phyloP scores from a whole-genome alignment of 2,797 vertebrate species.

The Podarcis lilfordi region DNA sequence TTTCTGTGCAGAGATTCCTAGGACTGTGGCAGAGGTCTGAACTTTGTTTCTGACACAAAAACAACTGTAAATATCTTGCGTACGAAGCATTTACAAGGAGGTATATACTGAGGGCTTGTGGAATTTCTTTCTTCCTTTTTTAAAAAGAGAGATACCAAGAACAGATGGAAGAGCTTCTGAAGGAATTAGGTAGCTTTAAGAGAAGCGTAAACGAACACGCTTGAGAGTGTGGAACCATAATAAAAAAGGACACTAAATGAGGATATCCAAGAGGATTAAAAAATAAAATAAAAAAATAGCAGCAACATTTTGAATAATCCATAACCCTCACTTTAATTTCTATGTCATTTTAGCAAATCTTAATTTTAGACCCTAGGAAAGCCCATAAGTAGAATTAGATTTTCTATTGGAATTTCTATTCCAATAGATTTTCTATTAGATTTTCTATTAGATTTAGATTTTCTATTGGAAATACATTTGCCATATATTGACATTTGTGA shows the following conservation, averaged over 20 bases:
- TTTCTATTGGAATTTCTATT: neutral
- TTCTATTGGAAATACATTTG: neutral
- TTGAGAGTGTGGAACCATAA: neutral
- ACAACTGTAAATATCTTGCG: neutral
- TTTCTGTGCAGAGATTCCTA: neutral
- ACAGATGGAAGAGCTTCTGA: neutral
- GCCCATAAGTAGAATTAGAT: neutral
- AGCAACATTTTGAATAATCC: neutral
- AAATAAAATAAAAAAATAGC: neutral
- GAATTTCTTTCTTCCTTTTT: neutral
- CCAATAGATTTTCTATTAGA: neutral
- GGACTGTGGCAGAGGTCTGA: neutral
- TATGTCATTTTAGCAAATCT: neutral
- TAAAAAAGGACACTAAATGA: neutral
- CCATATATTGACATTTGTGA: neutral
- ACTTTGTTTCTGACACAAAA: rapidly evolving
- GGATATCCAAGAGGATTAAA: neutral
- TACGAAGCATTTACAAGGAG: neutral
- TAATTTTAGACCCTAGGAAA: neutral
- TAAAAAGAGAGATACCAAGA: neutral
- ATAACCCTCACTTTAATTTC: neutral
- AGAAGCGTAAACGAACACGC: neutral
- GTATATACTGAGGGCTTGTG: neutral
- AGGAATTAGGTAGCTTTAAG: neutral
- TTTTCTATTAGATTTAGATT: neutral